A percentile compares a stretch with the other conserved stretches of the same genome.
phyloP scores from a whole-genome alignment of 2,797 vertebrate genomes.

The Lateolabrax maculatus region DNA sequence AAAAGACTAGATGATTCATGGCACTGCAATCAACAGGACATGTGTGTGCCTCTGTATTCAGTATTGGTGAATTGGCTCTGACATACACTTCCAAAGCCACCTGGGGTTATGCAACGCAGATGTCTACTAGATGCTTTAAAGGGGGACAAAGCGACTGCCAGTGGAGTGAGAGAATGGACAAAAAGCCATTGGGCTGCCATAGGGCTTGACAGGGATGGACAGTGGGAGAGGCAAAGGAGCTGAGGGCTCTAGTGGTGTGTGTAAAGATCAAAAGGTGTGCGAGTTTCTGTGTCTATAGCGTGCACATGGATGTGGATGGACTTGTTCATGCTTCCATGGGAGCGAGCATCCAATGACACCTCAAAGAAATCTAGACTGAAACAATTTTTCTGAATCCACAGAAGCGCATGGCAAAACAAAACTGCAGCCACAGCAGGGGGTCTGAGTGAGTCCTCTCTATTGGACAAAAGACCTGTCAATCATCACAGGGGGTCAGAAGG shows the following conservation, averaged over 20 bases:
- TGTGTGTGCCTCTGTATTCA: slow-evolving; percentile 39
- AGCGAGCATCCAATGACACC: slow-evolving; percentile 48
- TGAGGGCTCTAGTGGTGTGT: slow-evolving; percentile 41
- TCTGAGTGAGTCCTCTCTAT: slow-evolving; percentile 56
- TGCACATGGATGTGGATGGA: slow-evolving; percentile 49
- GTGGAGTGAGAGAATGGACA: slow-evolving; percentile 40
- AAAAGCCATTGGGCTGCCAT: slow-evolving; percentile 48
- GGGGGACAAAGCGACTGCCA: slow-evolving; percentile 71
- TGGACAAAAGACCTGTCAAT: slow-evolving; percentile 78
- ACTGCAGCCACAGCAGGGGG: slow-evolving; percentile 57
- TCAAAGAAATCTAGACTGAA: slow-evolving; percentile 54
- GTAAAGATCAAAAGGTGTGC: slow-evolving; percentile 70
- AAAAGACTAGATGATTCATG: slow-evolving; percentile 27
- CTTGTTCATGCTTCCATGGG: slow-evolving; percentile 28
- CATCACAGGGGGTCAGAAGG: slow-evolving; percentile 77
- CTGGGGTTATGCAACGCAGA: slow-evolving; percentile 51
- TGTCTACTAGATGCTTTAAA: slow-evolving; percentile 41
- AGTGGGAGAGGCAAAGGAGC: slow-evolving; percentile 41
- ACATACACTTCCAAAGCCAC: slow-evolving; percentile 57
- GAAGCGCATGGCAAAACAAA: slow-evolving; percentile 55
- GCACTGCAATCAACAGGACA: slow-evolving; percentile 38
- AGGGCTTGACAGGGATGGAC: slow-evolving; percentile 58
- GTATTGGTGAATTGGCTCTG: slow-evolving; percentile 39
- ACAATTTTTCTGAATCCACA: slow-evolving; percentile 48
- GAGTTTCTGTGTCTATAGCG: slow-evolving; percentile 40